phyloP scores from a whole-genome alignment of 2,113 vertebrate species.

The Acrocephalus arundinaceus region DNA sequence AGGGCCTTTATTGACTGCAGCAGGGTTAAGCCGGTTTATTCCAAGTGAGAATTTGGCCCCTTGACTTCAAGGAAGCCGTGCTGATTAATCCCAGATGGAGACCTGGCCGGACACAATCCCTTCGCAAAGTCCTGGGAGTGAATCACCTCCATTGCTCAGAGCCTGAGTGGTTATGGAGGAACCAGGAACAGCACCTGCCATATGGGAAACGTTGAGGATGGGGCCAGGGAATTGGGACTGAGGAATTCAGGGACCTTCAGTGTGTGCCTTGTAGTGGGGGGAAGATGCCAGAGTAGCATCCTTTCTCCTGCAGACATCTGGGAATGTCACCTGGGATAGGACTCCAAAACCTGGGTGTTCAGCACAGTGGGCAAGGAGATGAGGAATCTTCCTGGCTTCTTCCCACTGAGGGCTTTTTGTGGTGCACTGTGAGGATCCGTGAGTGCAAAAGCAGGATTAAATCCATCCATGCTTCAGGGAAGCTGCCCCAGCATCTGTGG shows the following conservation, averaged over 20 bases:
- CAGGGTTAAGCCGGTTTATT: not conserved
- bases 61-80: slow-evolving; percentile 7
- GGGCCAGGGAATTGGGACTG: accelerated
- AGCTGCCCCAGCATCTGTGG: not conserved
- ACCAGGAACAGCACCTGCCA: not conserved
- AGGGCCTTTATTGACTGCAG: slow-evolving; percentile 19
- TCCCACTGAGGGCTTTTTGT: too few species aligned
- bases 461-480: not conserved
- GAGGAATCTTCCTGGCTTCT: not conserved
- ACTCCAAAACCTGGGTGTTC: not conserved
- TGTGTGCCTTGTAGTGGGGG: not conserved
- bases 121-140: not conserved
- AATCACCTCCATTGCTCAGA: not conserved
- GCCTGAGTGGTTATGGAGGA: not conserved
- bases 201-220: accelerated
- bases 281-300: not conserved
- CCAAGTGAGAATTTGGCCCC: slow-evolving; percentile 44
- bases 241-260: not conserved
- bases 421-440: not conserved
- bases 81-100: slow-evolving; percentile 31
- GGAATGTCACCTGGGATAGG: not conserved
- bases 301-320: not conserved
- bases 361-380: not conserved
- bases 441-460: not conserved
- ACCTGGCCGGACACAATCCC: not conserved